Evolutionary conservation across 2,888 invertebrate species (phyloP).

Genomic region (Ecdyonurus torrentis): DNA sequence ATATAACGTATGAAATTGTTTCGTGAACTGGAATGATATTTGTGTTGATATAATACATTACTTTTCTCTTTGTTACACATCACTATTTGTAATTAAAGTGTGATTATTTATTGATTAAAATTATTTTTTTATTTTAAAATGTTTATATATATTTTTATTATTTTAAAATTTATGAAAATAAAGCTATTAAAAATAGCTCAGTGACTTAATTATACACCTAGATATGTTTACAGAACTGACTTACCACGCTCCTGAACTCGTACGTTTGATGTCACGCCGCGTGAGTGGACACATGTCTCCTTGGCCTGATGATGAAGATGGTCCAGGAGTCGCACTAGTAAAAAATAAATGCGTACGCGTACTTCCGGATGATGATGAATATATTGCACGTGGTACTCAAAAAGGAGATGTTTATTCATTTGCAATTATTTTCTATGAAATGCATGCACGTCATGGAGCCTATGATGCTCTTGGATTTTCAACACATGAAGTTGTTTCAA

Average conservation of each 20-base stretch:
- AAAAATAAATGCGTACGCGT: background rate
- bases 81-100: too few relatives aligned
- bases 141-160: too few relatives aligned
- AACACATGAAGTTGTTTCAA: constrained; percentile 46
- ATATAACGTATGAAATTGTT: too few relatives aligned
- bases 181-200: too few relatives aligned
- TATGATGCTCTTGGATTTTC: constrained; percentile 41
- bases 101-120: too few relatives aligned
- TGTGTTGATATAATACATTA: too few relatives aligned
- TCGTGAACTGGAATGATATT: too few relatives aligned
- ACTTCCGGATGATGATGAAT: background rate
- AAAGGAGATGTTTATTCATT: constrained; percentile 78
- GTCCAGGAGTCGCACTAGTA: constrained; percentile 12
- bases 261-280: constrained; percentile 25
- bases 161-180: too few relatives aligned
- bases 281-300: background rate
- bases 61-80: too few relatives aligned
- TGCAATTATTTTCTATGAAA: constrained; percentile 72
- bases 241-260: constrained; percentile 66
- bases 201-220: too few relatives aligned
- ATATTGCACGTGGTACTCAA: constrained; percentile 31
- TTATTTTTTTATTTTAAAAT: too few relatives aligned
- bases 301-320: constrained; percentile 24
- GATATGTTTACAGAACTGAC: constrained; percentile 48
- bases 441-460: constrained; percentile 72